Evolutionary conservation across 2,888 invertebrate genomes (phyloP), one percentile per base, ranked within the genome.

Genomic region (Acanthosepion pharaonis): DNA sequence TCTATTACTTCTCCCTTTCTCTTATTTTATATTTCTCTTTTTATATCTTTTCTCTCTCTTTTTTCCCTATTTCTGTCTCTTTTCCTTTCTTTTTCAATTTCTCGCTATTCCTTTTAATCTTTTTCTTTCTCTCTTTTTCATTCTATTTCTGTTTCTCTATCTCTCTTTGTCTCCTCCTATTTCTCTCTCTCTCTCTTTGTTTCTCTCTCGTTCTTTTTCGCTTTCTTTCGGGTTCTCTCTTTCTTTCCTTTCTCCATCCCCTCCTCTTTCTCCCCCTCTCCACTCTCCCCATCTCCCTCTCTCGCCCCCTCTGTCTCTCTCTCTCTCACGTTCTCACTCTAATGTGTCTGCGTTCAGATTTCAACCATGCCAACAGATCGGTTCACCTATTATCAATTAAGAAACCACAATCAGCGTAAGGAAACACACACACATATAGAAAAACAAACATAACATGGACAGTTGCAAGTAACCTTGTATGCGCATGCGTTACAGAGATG

Each of bases 101-200:
- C 51, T 91, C 48, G 5, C 53, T 33, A 78, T 91, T n/a, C 0
- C 15, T 53, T 53, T 15, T 53, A 55, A 78, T 91, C 91, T 91
- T 28, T 94, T 91, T 91, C 91, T 94, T 28, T 91, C 94, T 94
- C 94, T 94, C 91, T 91, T 55, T 51, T 51, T 91, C 64, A 9
- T 42, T 55, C 92, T 92, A 64, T 42, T 48, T 51, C 92, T 49
- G 59, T 53, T 15, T 51, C 92, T 94, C 53, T 49, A 23, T 33
- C 33, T n/a, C 59, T 92, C 94, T 33, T 42, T 51, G 4, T 6
- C 42, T 9, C 49, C 3, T 42, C 64, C 42, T 78, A 5, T 42
- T 18, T 64, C 64, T 42, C 64, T 64, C 42, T 93, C 94, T 59
- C 91, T 49, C 91, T 49, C 48, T 48, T 42, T 64, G 0, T 28